phyloP scores from a whole-genome alignment of 2,797 vertebrate species.

The Lacerta bilineata region DNA sequence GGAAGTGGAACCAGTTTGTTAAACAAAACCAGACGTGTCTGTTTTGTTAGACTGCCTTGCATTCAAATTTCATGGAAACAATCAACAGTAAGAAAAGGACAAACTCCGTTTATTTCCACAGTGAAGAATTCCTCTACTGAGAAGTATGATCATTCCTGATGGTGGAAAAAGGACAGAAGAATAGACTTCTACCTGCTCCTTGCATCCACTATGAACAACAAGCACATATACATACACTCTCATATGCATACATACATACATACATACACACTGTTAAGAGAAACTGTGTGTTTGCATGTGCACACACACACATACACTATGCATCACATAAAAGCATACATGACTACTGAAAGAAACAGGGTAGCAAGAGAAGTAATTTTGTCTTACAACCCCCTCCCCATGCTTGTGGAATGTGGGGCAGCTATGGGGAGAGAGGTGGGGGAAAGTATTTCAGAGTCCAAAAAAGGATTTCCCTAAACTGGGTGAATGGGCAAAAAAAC shows the following conservation, averaged over 20 bases:
- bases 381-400: background rate
- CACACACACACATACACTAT: background rate
- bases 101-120: conserved; percentile 35
- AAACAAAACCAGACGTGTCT: conserved; percentile 14
- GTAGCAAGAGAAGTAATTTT: background rate
- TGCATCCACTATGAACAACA: background rate
- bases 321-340: background rate
- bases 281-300: background rate
- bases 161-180: no score
- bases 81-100: conserved; percentile 59
- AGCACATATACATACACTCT: no score
- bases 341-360: background rate
- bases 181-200: background rate
- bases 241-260: background rate
- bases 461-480: background rate
- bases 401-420: background rate
- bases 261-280: background rate
- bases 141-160: background rate
- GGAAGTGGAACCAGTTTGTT: background rate
- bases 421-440: background rate
- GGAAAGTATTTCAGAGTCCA: no score
- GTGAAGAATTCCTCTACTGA: background rate
- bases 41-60: rapidly evolving
- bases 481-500: background rate
- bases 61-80: conserved; percentile 31